These are phyloP conservation scores for Ctenopoma multispine DNA, from an alignment of 2,797 vertebrate genomes.

Conservation along the genomic window DNA sequence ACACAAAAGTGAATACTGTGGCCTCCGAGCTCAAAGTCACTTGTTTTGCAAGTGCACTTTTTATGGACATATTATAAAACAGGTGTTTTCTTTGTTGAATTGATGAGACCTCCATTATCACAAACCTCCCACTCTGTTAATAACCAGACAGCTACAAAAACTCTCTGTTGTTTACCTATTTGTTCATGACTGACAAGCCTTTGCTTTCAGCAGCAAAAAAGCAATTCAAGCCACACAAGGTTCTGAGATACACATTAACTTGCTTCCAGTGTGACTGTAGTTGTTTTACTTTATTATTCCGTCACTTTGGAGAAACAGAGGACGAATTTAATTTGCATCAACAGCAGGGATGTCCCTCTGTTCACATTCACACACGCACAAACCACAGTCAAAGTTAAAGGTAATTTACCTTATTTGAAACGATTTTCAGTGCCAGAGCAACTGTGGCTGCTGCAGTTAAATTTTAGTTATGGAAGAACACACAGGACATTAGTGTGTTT, in stretches of 20 bases:
- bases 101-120: constrained; percentile 45
- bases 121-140: constrained; percentile 23
- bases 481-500: constrained; percentile 21
- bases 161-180: constrained; percentile 24
- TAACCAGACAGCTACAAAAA: constrained; percentile 49
- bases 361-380: constrained; percentile 3
- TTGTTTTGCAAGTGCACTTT: neutral
- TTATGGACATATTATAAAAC: constrained; percentile 26
- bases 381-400: neutral
- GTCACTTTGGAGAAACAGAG: constrained; percentile 18
- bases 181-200: constrained; percentile 34
- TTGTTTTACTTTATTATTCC: constrained; percentile 30
- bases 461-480: constrained; percentile 29
- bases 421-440: constrained; percentile 1
- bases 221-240: constrained; percentile 16
- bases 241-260: constrained; percentile 7
- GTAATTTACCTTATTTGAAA: constrained; percentile 22
- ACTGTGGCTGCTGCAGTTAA: neutral
- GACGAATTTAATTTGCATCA: constrained; percentile 41
- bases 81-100: constrained; percentile 28
- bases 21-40: no score
- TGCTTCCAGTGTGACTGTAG: constrained; percentile 12
- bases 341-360: constrained; percentile 1
- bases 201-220: constrained; percentile 24
- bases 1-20: no score